Evolutionary conservation across 1,140 invertebrate genomes (phyloP), one percentile per base, ranked within the genome.

Genomic region (Micrasema longulum): DNA sequence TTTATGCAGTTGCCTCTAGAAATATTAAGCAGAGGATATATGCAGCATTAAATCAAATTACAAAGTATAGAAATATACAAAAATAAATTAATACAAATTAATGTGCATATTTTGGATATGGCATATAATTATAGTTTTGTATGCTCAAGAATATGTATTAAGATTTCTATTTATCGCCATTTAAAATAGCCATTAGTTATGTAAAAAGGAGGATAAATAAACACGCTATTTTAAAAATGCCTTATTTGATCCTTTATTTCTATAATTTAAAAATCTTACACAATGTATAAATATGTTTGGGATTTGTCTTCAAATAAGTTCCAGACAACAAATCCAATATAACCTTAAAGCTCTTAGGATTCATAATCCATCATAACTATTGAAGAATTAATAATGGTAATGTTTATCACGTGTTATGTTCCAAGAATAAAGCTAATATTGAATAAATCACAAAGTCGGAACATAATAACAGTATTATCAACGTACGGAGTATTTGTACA

Each of bases 1-100:
- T 63, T 76, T 20, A 70, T 72, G 4, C 82, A 82, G 55, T 43
- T 64, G n/a, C 65, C 65, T 1, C 18, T 10, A 14, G 65, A 68
- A 68, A 68, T 68, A 9, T 23, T 68, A 20, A 68, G 22, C 6
- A 53, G 11, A 31, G 65, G 65, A 41, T 55, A 64, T 7, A 64
- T 64, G 43, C 18, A 64, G 0, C 41, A 64, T 60, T 60, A 38
- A 60, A 11, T 22, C 12, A 31, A 31, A 31, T 31, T 7, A n/a
- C n/a, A n/a, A n/a, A n/a, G n/a, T n/a, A n/a, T n/a, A n/a, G n/a
- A n/a, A n/a, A n/a, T n/a, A n/a, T n/a, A n/a, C n/a, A n/a, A n/a
- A n/a, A n/a, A n/a, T n/a, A n/a, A n/a, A n/a, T n/a, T n/a, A n/a
- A n/a, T n/a, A n/a, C n/a, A n/a, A n/a, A n/a, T n/a, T n/a, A n/a